Evolutionary conservation across 2,113 vertebrate species (phyloP), one percentile per base, ranked within the genome.

Genomic region (Danionella cerebrum): DNA sequence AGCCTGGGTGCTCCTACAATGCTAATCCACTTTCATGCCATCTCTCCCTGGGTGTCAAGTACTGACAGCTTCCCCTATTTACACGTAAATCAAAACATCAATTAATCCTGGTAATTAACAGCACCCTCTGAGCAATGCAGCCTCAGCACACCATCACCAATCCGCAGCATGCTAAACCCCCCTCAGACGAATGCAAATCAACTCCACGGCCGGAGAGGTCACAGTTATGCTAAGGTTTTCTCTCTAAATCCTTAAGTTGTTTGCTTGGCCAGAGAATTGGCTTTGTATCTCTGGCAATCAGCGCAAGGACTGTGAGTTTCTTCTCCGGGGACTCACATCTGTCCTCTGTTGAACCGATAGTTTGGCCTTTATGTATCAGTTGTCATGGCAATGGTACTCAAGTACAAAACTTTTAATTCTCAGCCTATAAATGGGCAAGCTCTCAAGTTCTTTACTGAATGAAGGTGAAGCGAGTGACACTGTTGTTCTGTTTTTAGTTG

Each of bases 1-100:
- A 54, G 81, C 80, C 77, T 68, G 76, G 73, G 71, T 78, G 72
- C 84, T 83, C 69, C 82, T 65, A 85, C 83, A 78, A 78, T 63
- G 70, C 80, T 86, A 87, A 87, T 86, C 84, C 82, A 82, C 81
- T 87, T 85, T 87, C 84, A 89, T 72, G 79, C 77, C 71, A 65
- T 24, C 25, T 72, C 76, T 72, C 77, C 76, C 78, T 78, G 77
- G 81, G 79, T 79, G 75, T 78, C 62, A 70, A 62, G 77, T 76
- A 83, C 76, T 71, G 79, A 78, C 79, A 73, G 29, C 67, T 62
- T 55, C 69, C 76, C 77, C 72, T 74, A 71, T 80, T 83, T 78
- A 74, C 81, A 81, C 81, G 80, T 77, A 74, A 82, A 81, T 73
- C 71, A 75, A 79, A 80, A 65, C 80, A 79, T 81, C 83, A 84